These are phyloP conservation scores for Urocyon cinereoargenteus DNA, from an alignment of 2,797 vertebrate genomes.

Conservation along the genomic window DNA sequence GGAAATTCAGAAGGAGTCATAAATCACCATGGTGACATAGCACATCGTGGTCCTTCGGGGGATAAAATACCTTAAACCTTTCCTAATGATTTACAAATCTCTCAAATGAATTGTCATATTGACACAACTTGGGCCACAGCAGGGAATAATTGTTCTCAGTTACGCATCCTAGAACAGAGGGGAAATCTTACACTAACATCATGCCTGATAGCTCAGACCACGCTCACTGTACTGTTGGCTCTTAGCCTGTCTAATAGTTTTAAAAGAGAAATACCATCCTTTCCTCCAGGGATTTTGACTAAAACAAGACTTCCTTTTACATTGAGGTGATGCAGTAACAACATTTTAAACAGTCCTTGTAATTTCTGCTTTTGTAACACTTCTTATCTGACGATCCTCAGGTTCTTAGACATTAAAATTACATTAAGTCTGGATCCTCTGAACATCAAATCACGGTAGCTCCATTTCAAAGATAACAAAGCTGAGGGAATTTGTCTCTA, in stretches of 20 bases:
- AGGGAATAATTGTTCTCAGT: constrained; percentile 85
- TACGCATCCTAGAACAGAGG: constrained; percentile 76
- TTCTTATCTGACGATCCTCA: neutral
- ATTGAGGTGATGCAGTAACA: constrained; percentile 52
- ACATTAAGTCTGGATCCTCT: neutral
- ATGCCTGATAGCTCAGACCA: constrained; percentile 65
- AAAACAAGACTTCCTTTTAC: constrained; percentile 36
- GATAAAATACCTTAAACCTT: constrained; percentile 80
- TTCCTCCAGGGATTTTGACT: constrained; percentile 47
- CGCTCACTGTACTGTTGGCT: constrained; percentile 37
- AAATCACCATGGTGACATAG: constrained; percentile 86
- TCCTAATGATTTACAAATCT: constrained; percentile 87
- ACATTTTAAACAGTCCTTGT: constrained; percentile 54
- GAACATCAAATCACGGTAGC: neutral
- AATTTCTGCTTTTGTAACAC: constrained; percentile 50
- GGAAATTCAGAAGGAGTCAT: constrained; percentile 82
- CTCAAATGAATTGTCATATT: constrained; percentile 86
- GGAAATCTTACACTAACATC: constrained; percentile 75
- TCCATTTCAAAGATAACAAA: constrained; percentile 26
- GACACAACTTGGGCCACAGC: constrained; percentile 83
- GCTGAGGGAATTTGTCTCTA: constrained; percentile 22
- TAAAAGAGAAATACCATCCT: constrained; percentile 64
- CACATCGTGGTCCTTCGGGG: constrained; percentile 65
- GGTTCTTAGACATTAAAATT: constrained; percentile 33
- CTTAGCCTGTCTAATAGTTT: constrained; percentile 78